Conservation (phyloP, 2,797 vertebrate species). For the Argyrosomus regius region DNA sequence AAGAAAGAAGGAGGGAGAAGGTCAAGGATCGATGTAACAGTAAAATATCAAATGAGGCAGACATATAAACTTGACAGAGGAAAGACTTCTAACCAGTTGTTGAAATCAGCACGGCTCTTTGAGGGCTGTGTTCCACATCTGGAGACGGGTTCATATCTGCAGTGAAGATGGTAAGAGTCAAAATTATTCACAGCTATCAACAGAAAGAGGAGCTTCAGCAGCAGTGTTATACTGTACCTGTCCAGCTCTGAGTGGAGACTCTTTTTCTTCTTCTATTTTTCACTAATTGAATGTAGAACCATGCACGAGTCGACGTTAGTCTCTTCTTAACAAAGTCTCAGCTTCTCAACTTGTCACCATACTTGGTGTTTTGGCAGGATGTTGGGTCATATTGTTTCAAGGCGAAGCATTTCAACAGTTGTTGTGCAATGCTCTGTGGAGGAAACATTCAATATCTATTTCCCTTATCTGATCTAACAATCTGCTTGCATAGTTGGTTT, state of each 20-base stretch:
- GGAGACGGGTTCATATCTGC: conserved; percentile 23
- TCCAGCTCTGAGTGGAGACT: conserved; percentile 13
- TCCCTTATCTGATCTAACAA: conserved; percentile 13
- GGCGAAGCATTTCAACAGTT: conserved; percentile 31
- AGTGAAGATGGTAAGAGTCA: conserved; percentile 12
- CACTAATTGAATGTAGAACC: background rate
- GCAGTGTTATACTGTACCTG: conserved; percentile 43
- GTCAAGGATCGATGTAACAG: background rate
- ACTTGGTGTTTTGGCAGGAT: conserved; percentile 62
- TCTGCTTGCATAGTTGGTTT: background rate
- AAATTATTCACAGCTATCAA: background rate
- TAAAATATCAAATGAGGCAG: background rate
- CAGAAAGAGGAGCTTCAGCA: conserved; percentile 9
- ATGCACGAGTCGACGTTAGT: background rate
- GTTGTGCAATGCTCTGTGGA: conserved; percentile 52
- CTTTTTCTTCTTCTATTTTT: conserved; percentile 23
- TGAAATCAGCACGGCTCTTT: conserved; percentile 30
- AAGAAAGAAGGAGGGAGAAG: conserved; percentile 12
- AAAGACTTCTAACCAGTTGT: conserved; percentile 52
- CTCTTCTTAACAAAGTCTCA: background rate
- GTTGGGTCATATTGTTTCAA: conserved; percentile 57
- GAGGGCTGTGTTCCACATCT: conserved; percentile 21
- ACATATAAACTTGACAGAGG: background rate
- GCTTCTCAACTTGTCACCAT: background rate
- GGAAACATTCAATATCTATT: conserved; percentile 51